Evolutionary conservation across 1,140 invertebrate species (phyloP).

Genomic region (Sminthurides bifidus): DNA sequence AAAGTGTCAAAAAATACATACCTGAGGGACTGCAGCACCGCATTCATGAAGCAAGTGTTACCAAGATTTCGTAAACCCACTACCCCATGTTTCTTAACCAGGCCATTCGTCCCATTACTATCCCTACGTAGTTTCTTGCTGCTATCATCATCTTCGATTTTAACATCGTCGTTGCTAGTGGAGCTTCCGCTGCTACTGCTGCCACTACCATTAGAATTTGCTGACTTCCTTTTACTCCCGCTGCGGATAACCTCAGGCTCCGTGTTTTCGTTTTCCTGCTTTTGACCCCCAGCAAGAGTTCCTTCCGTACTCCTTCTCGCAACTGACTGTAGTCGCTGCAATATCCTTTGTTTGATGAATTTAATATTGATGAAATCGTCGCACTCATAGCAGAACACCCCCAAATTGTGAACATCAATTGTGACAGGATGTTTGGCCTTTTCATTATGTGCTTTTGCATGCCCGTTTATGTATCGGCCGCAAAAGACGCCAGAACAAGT

Average conservation of each 20-base stretch:
- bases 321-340: not conserved
- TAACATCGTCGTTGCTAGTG: not conserved
- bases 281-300: not conserved
- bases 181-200: constrained; percentile 5
- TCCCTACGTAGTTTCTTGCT: constrained; percentile 5
- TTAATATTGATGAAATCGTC: constrained; percentile 15
- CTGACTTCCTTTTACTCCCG: constrained; percentile 5
- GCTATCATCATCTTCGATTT: constrained; percentile 5
- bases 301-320: not conserved
- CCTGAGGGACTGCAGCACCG: constrained; percentile 60
- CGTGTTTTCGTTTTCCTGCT: constrained; percentile 2
- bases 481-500: constrained; percentile 60
- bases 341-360: not conserved
- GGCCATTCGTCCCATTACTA: not conserved
- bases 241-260: not conserved
- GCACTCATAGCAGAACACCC: constrained; percentile 57
- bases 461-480: constrained; percentile 63
- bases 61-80: constrained; percentile 70
- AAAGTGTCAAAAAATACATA: no score
- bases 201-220: not conserved
- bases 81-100: constrained; percentile 32
- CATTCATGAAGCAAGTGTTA: constrained; percentile 84
- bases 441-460: constrained; percentile 61
- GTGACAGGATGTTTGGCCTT: constrained; percentile 31
- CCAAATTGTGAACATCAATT: constrained; percentile 54